These are phyloP conservation scores for Stenotaenia linearis DNA, from an alignment of 2,888 invertebrate genomes.

Conservation along the genomic window DNA sequence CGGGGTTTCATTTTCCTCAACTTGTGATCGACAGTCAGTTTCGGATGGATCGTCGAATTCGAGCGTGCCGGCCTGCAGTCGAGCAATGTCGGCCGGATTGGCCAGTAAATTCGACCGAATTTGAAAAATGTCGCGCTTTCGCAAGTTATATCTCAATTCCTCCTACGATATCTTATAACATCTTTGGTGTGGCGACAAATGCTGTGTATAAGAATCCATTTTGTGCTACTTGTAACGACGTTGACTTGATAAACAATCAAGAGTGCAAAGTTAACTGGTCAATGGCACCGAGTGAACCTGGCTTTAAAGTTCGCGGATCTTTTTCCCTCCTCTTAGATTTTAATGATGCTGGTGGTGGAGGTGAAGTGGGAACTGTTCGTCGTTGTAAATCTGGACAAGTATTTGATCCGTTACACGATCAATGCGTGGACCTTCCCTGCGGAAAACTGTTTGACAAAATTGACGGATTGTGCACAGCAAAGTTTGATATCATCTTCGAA, in stretches of 20 bases:
- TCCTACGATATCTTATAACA: background rate
- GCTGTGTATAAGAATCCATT: conserved; percentile 49
- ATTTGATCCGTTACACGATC: background rate
- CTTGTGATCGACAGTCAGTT: background rate
- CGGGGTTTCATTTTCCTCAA: background rate
- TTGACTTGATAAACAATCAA: background rate
- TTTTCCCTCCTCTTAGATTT: conserved; percentile 1
- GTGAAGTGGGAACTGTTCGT: background rate
- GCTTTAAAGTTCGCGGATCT: background rate
- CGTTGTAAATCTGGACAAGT: background rate
- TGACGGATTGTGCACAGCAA: background rate
- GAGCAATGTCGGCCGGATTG: background rate
- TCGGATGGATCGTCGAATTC: background rate
- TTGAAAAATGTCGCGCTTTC: background rate
- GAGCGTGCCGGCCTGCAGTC: background rate
- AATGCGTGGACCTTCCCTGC: background rate
- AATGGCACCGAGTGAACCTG: background rate
- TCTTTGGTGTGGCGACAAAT: background rate
- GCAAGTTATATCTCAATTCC: background rate
- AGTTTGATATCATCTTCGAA: background rate
- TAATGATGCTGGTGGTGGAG: background rate
- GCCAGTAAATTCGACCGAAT: background rate
- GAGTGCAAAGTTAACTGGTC: background rate
- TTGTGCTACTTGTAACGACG: conserved; percentile 50
- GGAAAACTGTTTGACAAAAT: background rate